Conservation (phyloP, 92 coral and sea anemone genomes). For the Metridium senile region DNA sequence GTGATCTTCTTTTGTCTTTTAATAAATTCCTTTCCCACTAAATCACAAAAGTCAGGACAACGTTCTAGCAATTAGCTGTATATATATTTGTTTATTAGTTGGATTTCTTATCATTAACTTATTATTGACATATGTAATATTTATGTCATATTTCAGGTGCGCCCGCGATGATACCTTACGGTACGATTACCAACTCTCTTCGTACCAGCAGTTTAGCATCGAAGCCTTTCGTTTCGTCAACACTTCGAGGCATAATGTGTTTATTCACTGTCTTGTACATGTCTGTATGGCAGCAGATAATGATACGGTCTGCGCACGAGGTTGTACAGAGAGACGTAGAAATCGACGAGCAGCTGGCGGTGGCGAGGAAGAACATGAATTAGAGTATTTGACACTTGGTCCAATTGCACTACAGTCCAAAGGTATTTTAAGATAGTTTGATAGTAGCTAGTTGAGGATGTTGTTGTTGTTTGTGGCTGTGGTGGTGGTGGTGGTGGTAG, state of each 20-base stretch:
- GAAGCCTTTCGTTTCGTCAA: constrained; percentile 65
- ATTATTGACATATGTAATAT: too few relatives aligned
- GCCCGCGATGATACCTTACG: constrained; percentile 56
- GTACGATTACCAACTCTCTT: constrained; percentile 55
- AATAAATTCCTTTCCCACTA: too few relatives aligned
- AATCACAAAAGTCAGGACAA: too few relatives aligned
- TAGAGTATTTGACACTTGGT: constrained; percentile 50
- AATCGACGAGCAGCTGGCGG: constrained; percentile 23
- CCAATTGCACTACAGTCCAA: constrained; percentile 23
- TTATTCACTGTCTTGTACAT: constrained; percentile 66
- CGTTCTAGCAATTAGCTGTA: too few relatives aligned
- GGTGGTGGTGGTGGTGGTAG: too few relatives aligned
- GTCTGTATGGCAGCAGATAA: constrained; percentile 60
- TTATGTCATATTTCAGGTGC: constrained; percentile 72
- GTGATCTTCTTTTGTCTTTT: too few relatives aligned
- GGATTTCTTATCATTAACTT: too few relatives aligned
- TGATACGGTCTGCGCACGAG: constrained; percentile 55
- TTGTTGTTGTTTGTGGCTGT: too few relatives aligned
- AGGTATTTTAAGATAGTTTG: not conserved
- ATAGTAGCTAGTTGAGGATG: too few relatives aligned
- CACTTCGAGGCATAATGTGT: constrained; percentile 22
- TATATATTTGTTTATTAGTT: too few relatives aligned
- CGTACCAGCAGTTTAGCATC: constrained; percentile 65
- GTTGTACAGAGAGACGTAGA: constrained; percentile 47
- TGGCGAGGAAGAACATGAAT: not conserved